phyloP scores from a whole-genome alignment of 2,888 invertebrate genomes.

The Macroteleia sp. region DNA sequence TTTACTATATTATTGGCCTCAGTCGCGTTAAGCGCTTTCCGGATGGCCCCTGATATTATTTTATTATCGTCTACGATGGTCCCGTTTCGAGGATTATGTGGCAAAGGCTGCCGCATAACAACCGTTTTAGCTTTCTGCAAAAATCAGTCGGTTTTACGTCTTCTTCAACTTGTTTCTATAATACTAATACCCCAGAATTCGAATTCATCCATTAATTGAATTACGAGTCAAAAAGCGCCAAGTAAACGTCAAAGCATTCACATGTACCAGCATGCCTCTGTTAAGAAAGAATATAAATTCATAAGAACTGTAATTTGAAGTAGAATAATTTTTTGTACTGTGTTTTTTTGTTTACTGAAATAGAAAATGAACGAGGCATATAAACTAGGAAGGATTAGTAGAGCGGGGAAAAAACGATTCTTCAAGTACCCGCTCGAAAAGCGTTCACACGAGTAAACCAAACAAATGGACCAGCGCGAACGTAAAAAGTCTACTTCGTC shows the following conservation, averaged over 20 bases:
- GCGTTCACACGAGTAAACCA: not conserved
- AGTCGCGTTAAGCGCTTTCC: too few relatives aligned
- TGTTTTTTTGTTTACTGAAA: too few relatives aligned
- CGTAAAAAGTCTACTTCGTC: conserved; percentile 20
- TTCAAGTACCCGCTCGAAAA: not conserved
- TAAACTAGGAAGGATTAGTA: not conserved
- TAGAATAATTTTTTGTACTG: too few relatives aligned
- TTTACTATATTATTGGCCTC: too few relatives aligned
- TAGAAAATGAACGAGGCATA: too few relatives aligned
- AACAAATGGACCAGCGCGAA: not conserved
- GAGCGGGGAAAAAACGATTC: not conserved
- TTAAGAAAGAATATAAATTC: too few relatives aligned
- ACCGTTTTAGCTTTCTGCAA: conserved; percentile 11
- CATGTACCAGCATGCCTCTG: too few relatives aligned
- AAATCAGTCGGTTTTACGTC: conserved; percentile 9
- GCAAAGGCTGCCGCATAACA: conserved; percentile 46
- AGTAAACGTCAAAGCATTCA: too few relatives aligned
- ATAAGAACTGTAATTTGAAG: too few relatives aligned
- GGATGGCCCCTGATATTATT: conserved; percentile 75
- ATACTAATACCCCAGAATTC: too few relatives aligned
- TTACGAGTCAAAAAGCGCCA: too few relatives aligned
- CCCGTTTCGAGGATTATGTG: conserved; percentile 61
- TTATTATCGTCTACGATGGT: conserved; percentile 74
- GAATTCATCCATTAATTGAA: too few relatives aligned
- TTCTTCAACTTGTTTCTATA: not conserved